Evolutionary conservation across 2,888 invertebrate genomes (phyloP).

Genomic region (Mythimna pallens): DNA sequence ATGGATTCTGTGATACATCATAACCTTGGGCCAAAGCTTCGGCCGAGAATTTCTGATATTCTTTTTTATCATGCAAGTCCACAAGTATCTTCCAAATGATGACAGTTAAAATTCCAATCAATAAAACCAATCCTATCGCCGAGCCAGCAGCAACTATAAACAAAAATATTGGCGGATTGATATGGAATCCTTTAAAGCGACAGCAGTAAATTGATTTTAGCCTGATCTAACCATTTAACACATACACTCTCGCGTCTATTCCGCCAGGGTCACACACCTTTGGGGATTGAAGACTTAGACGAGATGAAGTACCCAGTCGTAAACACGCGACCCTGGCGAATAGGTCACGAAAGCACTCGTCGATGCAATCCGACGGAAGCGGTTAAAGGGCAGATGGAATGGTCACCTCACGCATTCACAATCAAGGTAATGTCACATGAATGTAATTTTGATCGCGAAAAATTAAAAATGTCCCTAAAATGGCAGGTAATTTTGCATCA

Average conservation of each 20-base stretch:
- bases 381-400: neutral
- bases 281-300: too few relatives aligned
- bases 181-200: neutral
- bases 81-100: conserved; percentile 81
- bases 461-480: neutral
- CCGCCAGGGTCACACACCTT: too few relatives aligned
- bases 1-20: conserved; percentile 72
- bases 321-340: too few relatives aligned
- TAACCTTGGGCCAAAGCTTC: conserved; percentile 74
- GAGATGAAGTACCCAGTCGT: too few relatives aligned
- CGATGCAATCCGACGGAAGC: too few relatives aligned
- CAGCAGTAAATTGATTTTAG: neutral
- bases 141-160: conserved; percentile 79
- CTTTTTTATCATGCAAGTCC: conserved; percentile 78
- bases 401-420: neutral
- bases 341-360: too few relatives aligned
- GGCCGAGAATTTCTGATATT: conserved; percentile 77
- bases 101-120: conserved; percentile 81
- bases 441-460: neutral
- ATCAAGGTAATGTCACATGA: neutral
- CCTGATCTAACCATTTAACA: neutral
- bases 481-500: neutral
- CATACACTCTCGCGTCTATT: too few relatives aligned
- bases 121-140: conserved; percentile 74
- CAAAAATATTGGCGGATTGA: conserved; percentile 1